Conservation (phyloP, 2,888 invertebrate genomes). For the Graphium colonna region DNA sequence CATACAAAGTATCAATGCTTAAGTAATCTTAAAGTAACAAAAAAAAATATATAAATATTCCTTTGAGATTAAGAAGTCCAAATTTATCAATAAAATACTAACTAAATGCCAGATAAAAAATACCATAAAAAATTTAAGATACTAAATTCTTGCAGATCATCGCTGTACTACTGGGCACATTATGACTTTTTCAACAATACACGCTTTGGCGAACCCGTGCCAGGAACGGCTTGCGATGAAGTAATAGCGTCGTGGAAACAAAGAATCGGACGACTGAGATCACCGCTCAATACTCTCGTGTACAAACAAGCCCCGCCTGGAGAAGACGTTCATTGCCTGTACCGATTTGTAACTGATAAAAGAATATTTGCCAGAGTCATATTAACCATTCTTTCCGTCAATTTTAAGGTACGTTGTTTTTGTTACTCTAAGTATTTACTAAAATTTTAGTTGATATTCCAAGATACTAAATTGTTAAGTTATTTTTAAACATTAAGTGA, state of each 20-base stretch:
- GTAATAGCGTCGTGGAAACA: constrained; percentile 92
- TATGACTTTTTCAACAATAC: constrained; percentile 97
- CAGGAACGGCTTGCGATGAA: constrained; percentile 91
- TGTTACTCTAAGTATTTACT: too few relatives aligned
- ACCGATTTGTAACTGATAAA: constrained; percentile 91
- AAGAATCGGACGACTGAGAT: constrained; percentile 86
- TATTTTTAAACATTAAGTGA: too few relatives aligned
- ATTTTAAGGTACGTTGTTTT: constrained; percentile 85
- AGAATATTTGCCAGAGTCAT: constrained; percentile 90
- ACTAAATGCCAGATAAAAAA: too few relatives aligned
- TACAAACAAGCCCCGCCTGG: constrained; percentile 88
- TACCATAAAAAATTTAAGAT: neutral
- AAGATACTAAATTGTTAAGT: too few relatives aligned
- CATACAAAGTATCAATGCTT: too few relatives aligned
- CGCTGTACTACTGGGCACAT: constrained; percentile 95
- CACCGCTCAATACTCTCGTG: constrained; percentile 92
- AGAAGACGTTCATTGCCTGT: constrained; percentile 89
- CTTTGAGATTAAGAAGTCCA: too few relatives aligned
- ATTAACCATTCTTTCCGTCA: constrained; percentile 87
- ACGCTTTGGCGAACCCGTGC: constrained; percentile 89
- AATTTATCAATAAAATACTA: too few relatives aligned
- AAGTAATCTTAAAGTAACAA: too few relatives aligned
- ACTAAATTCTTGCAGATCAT: constrained; percentile 83
- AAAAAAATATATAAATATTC: too few relatives aligned
- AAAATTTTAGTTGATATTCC: too few relatives aligned